These are phyloP conservation scores for Danio rerio DNA, from an alignment of 2,113 vertebrate genomes.

Conservation along the genomic window DNA sequence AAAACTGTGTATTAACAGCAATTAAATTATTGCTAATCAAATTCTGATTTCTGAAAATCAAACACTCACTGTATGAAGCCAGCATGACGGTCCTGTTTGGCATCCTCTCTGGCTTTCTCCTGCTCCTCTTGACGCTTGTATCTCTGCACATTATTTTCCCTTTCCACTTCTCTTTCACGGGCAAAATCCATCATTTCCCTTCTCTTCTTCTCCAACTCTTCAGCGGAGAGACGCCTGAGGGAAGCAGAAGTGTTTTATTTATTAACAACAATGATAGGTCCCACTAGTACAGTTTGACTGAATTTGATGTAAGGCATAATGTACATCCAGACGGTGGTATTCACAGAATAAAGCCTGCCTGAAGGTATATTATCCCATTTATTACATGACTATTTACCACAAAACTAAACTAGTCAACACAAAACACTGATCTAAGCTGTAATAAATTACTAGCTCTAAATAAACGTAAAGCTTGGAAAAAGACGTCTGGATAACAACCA, in stretches of 20 bases:
- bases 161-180: conserved; percentile 87
- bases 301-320: not conserved
- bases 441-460: too few relatives aligned
- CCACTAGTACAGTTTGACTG: not conserved
- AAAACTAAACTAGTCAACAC: too few relatives aligned
- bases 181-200: conserved; percentile 93
- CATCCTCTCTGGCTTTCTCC: conserved; percentile 76
- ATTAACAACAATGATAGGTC: too few relatives aligned
- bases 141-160: conserved; percentile 81
- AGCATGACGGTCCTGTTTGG: conserved; percentile 73
- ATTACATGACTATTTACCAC: too few relatives aligned
- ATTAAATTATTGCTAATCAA: not conserved
- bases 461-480: too few relatives aligned
- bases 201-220: conserved; percentile 87
- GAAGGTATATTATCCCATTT: too few relatives aligned
- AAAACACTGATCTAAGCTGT: too few relatives aligned
- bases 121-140: conserved; percentile 86
- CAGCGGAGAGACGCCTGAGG: conserved; percentile 83
- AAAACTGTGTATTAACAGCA: not conserved
- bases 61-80: conserved; percentile 91
- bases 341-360: too few relatives aligned
- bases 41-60: not conserved
- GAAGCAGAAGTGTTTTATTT: too few relatives aligned
- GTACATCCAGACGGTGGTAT: too few relatives aligned
- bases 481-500: too few relatives aligned